A percentile compares a stretch with the other conserved stretches of the same genome.
These are phyloP conservation scores for Diploscapter pachys DNA, from an alignment of 1,140 invertebrate genomes.

Conservation along the genomic window DNA sequence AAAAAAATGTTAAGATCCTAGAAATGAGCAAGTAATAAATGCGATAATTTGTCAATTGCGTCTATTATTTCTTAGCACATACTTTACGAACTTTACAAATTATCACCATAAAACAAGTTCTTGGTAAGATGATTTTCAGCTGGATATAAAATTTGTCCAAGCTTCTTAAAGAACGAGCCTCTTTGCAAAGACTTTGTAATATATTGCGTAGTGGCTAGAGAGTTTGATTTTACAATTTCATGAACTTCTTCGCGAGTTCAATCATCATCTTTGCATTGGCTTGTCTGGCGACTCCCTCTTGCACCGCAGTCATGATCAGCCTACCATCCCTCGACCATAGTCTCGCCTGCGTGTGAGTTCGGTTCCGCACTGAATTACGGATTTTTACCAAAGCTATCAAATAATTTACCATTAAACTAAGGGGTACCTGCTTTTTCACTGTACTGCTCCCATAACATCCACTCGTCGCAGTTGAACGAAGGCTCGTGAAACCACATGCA, in stretches of 20 bases:
- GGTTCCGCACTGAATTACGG: background rate
- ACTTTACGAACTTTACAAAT: background rate
- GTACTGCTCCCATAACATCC: constrained; percentile 19
- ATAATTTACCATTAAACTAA: background rate
- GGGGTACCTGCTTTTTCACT: constrained; percentile 17
- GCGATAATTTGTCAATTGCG: no score
- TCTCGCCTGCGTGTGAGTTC: constrained; percentile 3
- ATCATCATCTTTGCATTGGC: background rate
- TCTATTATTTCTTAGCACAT: no score
- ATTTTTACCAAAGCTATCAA: background rate
- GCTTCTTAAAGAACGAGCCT: background rate
- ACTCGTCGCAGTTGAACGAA: constrained; percentile 16
- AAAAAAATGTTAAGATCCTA: no score
- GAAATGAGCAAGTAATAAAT: no score
- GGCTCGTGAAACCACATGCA: constrained; percentile 24
- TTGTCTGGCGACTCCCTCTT: constrained; percentile 9
- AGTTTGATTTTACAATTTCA: background rate
- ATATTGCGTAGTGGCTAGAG: background rate
- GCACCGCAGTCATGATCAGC: constrained; percentile 15
- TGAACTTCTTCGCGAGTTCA: background rate
- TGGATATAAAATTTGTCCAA: background rate
- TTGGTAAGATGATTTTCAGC: no score
- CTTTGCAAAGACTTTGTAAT: background rate
- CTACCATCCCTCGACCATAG: constrained; percentile 1
- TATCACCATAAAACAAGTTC: background rate